Evolutionary conservation across 2,797 vertebrate genomes (phyloP).

Genomic region (Clarias platycephalus): DNA sequence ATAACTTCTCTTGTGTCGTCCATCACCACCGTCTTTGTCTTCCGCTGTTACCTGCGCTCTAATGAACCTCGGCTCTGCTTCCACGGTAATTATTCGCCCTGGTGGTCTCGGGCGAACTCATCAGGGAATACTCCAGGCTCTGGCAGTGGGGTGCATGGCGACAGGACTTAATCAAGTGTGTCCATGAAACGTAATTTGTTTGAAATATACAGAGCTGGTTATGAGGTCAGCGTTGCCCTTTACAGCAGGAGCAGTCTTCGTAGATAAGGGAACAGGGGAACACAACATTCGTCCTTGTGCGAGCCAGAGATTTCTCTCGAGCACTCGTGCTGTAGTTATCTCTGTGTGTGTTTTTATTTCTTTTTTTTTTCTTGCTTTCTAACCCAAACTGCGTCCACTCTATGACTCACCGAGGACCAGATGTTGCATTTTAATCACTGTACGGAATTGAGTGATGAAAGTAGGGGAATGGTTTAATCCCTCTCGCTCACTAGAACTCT

Average conservation of each 20-base stretch:
- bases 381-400: background rate
- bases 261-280: background rate
- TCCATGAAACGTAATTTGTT: slow-evolving; percentile 13
- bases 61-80: background rate
- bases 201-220: slow-evolving; percentile 8
- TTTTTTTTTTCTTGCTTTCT: background rate
- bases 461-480: slow-evolving; percentile 54
- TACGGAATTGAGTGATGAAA: slow-evolving; percentile 42
- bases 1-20: slow-evolving; percentile 40
- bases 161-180: slow-evolving; percentile 15
- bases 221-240: slow-evolving; percentile 17
- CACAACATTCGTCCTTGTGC: background rate
- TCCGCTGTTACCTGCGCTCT: background rate
- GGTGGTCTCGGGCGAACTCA: slow-evolving; percentile 18
- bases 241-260: background rate
- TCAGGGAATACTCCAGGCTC: slow-evolving; percentile 3
- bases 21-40: slow-evolving; percentile 22
- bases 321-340: background rate
- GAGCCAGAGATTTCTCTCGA: background rate
- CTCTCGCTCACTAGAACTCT: slow-evolving; percentile 11
- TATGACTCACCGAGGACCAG: slow-evolving; percentile 46
- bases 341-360: background rate
- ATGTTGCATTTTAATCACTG: slow-evolving; percentile 61
- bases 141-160: background rate
- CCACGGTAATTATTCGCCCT: background rate